Evolutionary conservation across 2,113 vertebrate species (phyloP).

Genomic region (human (Homo sapiens)): GRCh38 chr16:49074501-49075000

Average conservation of each 20-base stretch:
- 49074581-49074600: not conserved
- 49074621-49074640: not conserved
- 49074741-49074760: slow-evolving; percentile 13
- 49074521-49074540: not conserved
- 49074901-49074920: not conserved
- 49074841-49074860: not conserved
- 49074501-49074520: not conserved
- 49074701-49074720: not conserved
- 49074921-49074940: not conserved
- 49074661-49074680: slow-evolving; percentile 23
- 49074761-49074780: not conserved
- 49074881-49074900: not conserved
- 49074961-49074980: not conserved
- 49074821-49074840: not conserved
- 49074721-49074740: not conserved
- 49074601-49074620: not conserved
- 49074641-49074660: not conserved
- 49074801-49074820: not conserved
- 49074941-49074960: not conserved
- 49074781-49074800: not conserved
- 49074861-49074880: not conserved
- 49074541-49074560: not conserved
- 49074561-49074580: not conserved
- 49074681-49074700: not conserved
- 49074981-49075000: not conserved